phyloP scores from a whole-genome alignment of 2,113 vertebrate genomes.

The Lepisosteus osseus region DNA sequence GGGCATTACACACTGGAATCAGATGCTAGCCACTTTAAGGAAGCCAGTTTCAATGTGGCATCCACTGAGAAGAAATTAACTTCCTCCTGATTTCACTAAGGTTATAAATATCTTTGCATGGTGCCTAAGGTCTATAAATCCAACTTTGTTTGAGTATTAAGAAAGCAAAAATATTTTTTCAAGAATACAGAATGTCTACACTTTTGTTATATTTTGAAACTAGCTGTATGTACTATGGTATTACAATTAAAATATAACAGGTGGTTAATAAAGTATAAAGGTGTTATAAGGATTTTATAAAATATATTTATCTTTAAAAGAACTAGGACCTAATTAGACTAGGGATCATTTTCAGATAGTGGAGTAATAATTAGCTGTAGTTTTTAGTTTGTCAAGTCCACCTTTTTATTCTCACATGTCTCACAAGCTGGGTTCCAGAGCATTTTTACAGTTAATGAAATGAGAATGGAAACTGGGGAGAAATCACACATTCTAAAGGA shows the following conservation, averaged over 20 bases:
- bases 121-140: conserved; percentile 53
- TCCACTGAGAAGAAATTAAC: conserved; percentile 78
- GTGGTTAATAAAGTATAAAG: conserved; percentile 5
- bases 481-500: too few species aligned
- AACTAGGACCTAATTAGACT: conserved; percentile 27
- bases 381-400: conserved; percentile 6
- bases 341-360: conserved; percentile 24
- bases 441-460: too few species aligned
- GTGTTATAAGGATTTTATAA: conserved; percentile 24
- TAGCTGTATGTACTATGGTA: conserved; percentile 28
- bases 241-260: conserved; percentile 12
- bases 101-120: conserved; percentile 50
- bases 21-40: conserved; percentile 94
- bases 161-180: conserved; percentile 43
- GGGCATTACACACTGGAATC: conserved; percentile 97
- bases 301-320: conserved; percentile 41
- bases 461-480: too few species aligned
- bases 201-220: conserved; percentile 38
- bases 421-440: too few species aligned
- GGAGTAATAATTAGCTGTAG: conserved; percentile 27
- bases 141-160: conserved; percentile 18
- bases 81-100: neutral
- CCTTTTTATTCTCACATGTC: too few species aligned
- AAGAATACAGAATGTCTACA: conserved; percentile 33
- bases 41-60: conserved; percentile 98